Evolutionary conservation across 1,140 invertebrate species (phyloP).

Genomic region (Mesaphorura yosii): DNA sequence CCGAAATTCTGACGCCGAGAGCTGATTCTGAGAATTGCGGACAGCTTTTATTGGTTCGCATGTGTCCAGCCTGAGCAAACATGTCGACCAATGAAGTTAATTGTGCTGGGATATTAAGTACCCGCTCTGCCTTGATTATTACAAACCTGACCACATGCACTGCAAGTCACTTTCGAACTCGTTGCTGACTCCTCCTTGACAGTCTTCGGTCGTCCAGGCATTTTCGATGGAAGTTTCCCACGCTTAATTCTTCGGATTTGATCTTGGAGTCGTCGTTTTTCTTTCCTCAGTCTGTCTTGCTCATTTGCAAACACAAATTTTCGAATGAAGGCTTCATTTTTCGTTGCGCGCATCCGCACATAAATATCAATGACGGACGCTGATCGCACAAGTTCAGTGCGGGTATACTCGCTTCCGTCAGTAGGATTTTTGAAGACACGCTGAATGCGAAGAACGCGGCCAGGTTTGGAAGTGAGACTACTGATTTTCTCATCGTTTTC

Average conservation of each 20-base stretch:
- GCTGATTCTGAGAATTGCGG: constrained; percentile 65
- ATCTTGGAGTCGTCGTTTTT: constrained; percentile 91
- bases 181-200: constrained; percentile 75
- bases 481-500: neutral
- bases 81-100: no score
- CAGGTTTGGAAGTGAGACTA: neutral
- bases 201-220: no score
- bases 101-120: no score
- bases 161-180: constrained; percentile 85
- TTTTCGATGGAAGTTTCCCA: constrained; percentile 80
- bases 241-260: constrained; percentile 84
- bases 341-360: constrained; percentile 46
- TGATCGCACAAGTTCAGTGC: constrained; percentile 49
- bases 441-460: constrained; percentile 46
- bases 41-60: constrained; percentile 92
- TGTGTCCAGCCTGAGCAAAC: constrained; percentile 56
- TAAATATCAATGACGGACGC: constrained; percentile 53
- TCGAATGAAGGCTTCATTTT: constrained; percentile 73
- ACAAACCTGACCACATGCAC: constrained; percentile 97
- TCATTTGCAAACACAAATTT: constrained; percentile 79
- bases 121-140: no score
- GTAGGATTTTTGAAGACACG: constrained; percentile 45
- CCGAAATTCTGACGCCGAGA: constrained; percentile 46
- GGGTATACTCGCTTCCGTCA: constrained; percentile 45
- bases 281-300: constrained; percentile 92